Percentiles rank a stretch among this genome's conserved stretches.
Conservation (phyloP, 1,140 invertebrate species). For the Bradynema listronoti region DNA sequence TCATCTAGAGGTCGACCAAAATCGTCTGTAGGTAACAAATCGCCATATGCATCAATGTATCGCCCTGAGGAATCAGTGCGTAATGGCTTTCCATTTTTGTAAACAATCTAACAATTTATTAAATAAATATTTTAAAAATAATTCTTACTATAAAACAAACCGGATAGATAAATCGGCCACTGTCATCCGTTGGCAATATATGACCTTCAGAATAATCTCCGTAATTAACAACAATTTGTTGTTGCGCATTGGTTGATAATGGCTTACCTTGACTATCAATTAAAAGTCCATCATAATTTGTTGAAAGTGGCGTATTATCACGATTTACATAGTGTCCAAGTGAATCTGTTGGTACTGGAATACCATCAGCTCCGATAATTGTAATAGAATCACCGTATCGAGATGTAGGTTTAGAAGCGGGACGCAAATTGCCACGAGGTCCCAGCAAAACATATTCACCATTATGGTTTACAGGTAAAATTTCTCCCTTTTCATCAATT, state of each 20-base stretch:
- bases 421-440: too few species aligned
- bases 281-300: conserved; percentile 5
- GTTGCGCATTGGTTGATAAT: conserved; percentile 11
- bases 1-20: conserved; percentile 36
- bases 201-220: background rate
- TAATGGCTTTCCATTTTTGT: conserved; percentile 15
- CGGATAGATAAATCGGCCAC: conserved; percentile 26
- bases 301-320: conserved; percentile 10
- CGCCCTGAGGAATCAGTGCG: conserved; percentile 37
- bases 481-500: conserved; percentile 1
- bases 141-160: conserved; percentile 1
- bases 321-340: conserved; percentile 7
- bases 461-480: conserved; percentile 9
- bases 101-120: too few species aligned
- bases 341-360: conserved; percentile 24
- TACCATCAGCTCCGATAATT: conserved; percentile 22
- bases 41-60: conserved; percentile 24
- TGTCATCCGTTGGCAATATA: conserved; percentile 39
- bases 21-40: conserved; percentile 27
- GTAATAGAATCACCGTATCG: too few species aligned
- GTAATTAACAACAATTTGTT: conserved; percentile 1
- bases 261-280: conserved; percentile 8
- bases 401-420: too few species aligned
- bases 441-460: conserved; percentile 13
- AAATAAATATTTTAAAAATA: background rate